These are phyloP conservation scores for Gonioctena quinquepunctata DNA, from an alignment of 1,140 invertebrate species.

Conservation along the genomic window DNA sequence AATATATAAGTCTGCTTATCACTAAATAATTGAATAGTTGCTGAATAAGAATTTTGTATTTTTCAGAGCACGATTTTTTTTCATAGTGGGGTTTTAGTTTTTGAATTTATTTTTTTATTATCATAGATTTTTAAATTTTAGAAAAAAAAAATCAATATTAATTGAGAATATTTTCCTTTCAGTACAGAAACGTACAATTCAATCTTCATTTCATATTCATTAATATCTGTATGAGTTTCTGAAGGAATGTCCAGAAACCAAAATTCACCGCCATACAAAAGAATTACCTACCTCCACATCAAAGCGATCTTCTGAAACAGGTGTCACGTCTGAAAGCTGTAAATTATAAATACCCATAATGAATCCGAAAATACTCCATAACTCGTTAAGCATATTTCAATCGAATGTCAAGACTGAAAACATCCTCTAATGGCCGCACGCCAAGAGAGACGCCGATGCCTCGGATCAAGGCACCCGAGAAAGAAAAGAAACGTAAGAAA, in stretches of 20 bases:
- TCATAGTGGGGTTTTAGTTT: too few species aligned
- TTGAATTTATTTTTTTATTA: too few species aligned
- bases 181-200: too few species aligned
- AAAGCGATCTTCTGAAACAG: conserved; percentile 30
- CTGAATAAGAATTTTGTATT: too few species aligned
- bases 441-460: conserved; percentile 18
- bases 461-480: not conserved
- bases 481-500: conserved; percentile 26
- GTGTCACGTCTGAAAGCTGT: conserved; percentile 39
- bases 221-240: too few species aligned
- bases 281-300: not conserved
- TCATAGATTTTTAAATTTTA: too few species aligned
- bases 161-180: too few species aligned
- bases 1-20: too few species aligned
- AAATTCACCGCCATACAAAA: not conserved
- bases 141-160: too few species aligned
- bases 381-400: conserved; percentile 37
- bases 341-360: conserved; percentile 43
- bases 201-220: too few species aligned
- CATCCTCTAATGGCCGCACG: conserved; percentile 44
- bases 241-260: not conserved
- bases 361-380: conserved; percentile 39
- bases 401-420: conserved; percentile 31
- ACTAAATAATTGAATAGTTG: too few species aligned
- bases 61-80: too few species aligned